Percentiles rank a stretch among this genome's conserved stretches.
These are phyloP conservation scores for Platyrinchus mystaceus DNA, from an alignment of 2,797 vertebrate species.

Conservation along the genomic window DNA sequence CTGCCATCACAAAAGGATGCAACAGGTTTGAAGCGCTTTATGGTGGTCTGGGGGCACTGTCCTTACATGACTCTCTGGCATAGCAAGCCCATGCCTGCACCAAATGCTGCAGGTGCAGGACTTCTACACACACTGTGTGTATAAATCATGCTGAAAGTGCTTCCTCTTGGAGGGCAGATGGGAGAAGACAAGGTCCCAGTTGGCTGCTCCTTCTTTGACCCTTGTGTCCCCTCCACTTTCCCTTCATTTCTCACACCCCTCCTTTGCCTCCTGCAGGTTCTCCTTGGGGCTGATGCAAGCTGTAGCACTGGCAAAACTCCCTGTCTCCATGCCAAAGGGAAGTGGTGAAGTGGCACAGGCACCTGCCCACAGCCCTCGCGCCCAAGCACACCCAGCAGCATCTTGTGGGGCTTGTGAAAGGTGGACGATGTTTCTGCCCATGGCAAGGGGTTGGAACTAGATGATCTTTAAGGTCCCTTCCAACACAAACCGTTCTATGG, in stretches of 20 bases:
- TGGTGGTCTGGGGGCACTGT: accelerated
- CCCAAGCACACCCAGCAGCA: neutral
- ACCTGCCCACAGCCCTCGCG: accelerated
- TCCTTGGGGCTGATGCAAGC: neutral
- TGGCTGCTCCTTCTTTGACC: neutral
- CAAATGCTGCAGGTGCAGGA: neutral
- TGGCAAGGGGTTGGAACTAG: neutral
- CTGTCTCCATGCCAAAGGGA: accelerated
- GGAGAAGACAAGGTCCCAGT: neutral
- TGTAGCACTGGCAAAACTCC: neutral
- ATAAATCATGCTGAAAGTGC: neutral
- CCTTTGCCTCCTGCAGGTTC: neutral
- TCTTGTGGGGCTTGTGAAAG: neutral
- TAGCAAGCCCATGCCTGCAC: accelerated
- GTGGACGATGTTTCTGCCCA: neutral
- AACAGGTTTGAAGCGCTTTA: neutral
- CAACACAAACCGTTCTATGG: neutral
- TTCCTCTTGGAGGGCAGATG: neutral
- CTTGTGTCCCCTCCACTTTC: neutral
- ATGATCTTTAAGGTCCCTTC: neutral
- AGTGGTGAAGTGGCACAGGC: neutral
- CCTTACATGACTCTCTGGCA: accelerated
- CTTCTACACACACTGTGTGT: too few relatives aligned
- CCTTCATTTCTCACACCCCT: neutral
- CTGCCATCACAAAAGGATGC: neutral